Evolutionary conservation across 37 sponge, comb jelly and placozoan genomes (phyloP), one percentile per base, ranked within the genome.

Genomic region (Dysidea cf. avara): DNA sequence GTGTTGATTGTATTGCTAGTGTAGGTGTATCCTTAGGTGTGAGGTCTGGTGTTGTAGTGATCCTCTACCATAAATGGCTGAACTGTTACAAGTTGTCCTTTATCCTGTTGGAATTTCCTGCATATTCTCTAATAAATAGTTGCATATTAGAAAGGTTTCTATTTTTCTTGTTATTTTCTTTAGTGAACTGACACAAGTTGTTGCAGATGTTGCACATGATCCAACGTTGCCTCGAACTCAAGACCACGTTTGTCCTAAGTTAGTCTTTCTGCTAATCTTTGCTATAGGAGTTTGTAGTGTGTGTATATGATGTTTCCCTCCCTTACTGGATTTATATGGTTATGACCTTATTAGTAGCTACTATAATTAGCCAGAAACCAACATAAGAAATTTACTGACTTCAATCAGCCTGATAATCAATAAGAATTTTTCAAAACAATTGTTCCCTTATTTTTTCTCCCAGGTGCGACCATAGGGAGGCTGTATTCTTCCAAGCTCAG

Each of bases 401-500:
- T n/a, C n/a, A n/a, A n/a, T n/a, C n/a, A n/a, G 46, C 46, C 9
- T 43, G 9, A 43, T 43, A 43, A n/a, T n/a, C n/a, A n/a, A n/a
- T n/a, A n/a, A n/a, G n/a, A n/a, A n/a, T n/a, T n/a, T n/a, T n/a
- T n/a, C n/a, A n/a, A n/a, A n/a, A n/a, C n/a, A n/a, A n/a, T n/a
- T n/a, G n/a, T n/a, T n/a, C n/a, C n/a, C n/a, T n/a, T n/a, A n/a
- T n/a, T 66, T 78, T 21, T 21, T 71, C n/a, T 17, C 60, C 21
- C 76, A 85, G 90, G 53, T 97, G 99, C 58, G 75, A 72, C 13
- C 84, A 94, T 81, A 85, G 80, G 37, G 86, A 86, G 38, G 94
- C 99, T 3, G 99, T 97, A 6, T 97, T 97, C 88, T 97, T 97
- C 62, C 99, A 97, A 68, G 79, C 89, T 3, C 99, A 97, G 79